These are phyloP conservation scores for Serinus canaria DNA, from an alignment of 2,113 vertebrate genomes.

Conservation along the genomic window DNA sequence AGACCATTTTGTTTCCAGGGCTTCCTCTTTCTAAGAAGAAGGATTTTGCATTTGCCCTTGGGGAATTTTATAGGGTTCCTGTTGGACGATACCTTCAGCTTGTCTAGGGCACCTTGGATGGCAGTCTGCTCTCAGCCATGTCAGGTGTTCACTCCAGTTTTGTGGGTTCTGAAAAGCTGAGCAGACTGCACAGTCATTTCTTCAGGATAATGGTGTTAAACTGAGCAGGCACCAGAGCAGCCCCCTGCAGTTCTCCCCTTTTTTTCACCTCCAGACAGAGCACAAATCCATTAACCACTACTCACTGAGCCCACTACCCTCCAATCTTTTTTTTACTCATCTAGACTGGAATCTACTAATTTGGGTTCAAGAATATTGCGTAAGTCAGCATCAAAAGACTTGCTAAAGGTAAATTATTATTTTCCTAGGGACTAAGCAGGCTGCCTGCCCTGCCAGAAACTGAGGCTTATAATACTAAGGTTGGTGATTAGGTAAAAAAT, in stretches of 20 bases:
- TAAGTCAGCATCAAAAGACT: background rate
- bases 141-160: background rate
- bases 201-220: background rate
- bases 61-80: background rate
- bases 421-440: background rate
- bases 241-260: background rate
- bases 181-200: background rate
- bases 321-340: background rate
- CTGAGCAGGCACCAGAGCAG: background rate
- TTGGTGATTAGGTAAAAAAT: background rate
- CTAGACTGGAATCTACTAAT: background rate
- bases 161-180: background rate
- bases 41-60: background rate
- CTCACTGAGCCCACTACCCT: background rate
- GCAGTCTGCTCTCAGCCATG: fast-evolving
- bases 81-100: background rate
- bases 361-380: background rate
- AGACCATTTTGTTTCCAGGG: background rate
- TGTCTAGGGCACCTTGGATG: background rate
- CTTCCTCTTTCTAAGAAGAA: background rate
- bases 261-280: background rate
- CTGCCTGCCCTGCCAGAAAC: background rate
- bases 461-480: background rate
- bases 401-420: background rate
- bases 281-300: background rate